Evolutionary conservation across 2,888 invertebrate genomes (phyloP).

Genomic region (Rotaria socialis): DNA sequence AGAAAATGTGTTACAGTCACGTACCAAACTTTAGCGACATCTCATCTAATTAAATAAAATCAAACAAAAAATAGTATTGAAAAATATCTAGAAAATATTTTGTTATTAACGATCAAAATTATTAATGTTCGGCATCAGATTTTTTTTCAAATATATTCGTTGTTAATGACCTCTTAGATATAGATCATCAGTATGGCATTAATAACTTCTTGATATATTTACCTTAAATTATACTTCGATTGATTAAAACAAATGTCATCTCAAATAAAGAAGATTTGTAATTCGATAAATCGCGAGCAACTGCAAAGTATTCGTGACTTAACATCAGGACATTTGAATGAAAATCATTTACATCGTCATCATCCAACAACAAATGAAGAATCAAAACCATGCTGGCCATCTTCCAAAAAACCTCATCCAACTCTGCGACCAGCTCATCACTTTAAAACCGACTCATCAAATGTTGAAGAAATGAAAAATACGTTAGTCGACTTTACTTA

Average conservation of each 20-base stretch:
- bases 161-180: neutral
- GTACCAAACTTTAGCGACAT: neutral
- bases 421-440: slow-evolving; percentile 21
- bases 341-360: slow-evolving; percentile 31
- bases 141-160: neutral
- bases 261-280: slow-evolving; percentile 8
- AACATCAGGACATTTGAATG: slow-evolving; percentile 32
- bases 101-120: neutral
- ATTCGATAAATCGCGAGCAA: slow-evolving; percentile 22
- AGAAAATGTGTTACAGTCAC: neutral
- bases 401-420: slow-evolving; percentile 12
- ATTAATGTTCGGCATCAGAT: neutral
- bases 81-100: neutral
- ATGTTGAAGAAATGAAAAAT: neutral
- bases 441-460: neutral
- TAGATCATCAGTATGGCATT: neutral
- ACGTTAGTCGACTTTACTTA: neutral
- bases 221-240: neutral
- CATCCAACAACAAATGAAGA: neutral
- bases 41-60: neutral
- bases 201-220: neutral
- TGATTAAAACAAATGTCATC: neutral
- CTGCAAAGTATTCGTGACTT: neutral
- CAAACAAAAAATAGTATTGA: neutral
- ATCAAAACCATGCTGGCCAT: neutral